phyloP scores from a whole-genome alignment of 2,113 vertebrate genomes.

The Eidolon helvum region DNA sequence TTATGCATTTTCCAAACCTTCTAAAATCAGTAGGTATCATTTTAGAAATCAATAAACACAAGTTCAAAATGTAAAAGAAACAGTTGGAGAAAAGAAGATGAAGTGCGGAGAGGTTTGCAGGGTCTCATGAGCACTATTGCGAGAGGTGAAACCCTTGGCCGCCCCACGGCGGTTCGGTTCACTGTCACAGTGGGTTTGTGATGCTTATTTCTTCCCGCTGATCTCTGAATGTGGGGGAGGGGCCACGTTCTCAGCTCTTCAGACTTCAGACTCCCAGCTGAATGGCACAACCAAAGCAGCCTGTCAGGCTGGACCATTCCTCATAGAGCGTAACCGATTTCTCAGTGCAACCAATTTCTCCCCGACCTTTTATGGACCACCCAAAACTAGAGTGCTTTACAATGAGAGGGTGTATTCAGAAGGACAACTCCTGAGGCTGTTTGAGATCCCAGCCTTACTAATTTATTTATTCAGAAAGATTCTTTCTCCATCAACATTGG shows the following conservation, averaged over 20 bases:
- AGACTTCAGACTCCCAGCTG: neutral
- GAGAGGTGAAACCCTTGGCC: neutral
- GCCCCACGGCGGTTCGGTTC: too few species aligned
- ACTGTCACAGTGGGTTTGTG: neutral
- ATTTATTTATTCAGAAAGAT: neutral
- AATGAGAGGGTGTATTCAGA: neutral
- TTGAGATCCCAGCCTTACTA: neutral
- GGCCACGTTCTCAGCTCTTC: neutral
- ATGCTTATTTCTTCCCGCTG: neutral
- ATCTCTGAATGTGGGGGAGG: neutral
- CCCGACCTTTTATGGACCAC: neutral
- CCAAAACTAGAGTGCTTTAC: neutral
- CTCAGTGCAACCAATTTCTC: neutral
- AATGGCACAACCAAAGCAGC: neutral
- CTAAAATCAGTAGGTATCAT: neutral
- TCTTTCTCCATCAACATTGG: neutral
- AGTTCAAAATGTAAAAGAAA: neutral
- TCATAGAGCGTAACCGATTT: neutral
- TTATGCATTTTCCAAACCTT: neutral
- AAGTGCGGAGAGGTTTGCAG: neutral
- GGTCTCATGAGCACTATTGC: accelerated
- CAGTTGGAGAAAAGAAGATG: neutral
- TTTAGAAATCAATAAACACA: neutral
- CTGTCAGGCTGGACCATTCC: accelerated
- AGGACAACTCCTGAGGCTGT: neutral